A percentile compares a stretch with the other conserved stretches of the same genome.
These are phyloP conservation scores for Trialeurodes vaporariorum DNA, from an alignment of 1,140 invertebrate genomes.

Conservation along the genomic window DNA sequence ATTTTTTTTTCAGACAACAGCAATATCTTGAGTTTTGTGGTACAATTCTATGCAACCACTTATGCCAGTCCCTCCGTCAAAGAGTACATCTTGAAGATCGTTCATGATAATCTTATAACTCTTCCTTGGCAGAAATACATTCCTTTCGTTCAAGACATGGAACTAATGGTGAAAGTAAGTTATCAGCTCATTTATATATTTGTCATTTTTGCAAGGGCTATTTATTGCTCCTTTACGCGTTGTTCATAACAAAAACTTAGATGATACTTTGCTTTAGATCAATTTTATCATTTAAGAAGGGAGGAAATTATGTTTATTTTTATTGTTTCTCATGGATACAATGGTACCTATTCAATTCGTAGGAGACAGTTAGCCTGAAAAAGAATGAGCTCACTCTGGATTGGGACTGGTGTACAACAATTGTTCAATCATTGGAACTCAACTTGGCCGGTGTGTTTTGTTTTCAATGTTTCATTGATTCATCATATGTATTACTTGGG, in stretches of 20 bases:
- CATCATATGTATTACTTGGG: no score
- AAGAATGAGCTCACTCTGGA: no score
- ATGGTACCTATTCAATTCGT: neutral
- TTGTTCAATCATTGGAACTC: no score
- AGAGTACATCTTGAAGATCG: conserved; percentile 50
- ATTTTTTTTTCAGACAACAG: conserved; percentile 34
- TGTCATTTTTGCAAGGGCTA: neutral
- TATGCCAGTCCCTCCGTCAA: conserved; percentile 53
- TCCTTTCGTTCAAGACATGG: conserved; percentile 53
- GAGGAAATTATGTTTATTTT: neutral
- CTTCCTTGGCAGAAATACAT: conserved; percentile 61
- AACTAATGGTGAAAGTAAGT: conserved; percentile 54
- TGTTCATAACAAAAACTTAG: neutral
- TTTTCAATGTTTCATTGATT: no score
- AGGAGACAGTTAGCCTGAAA: neutral
- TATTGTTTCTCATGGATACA: neutral
- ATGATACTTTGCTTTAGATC: neutral
- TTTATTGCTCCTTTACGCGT: neutral
- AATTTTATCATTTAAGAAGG: neutral
- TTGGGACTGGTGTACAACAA: no score
- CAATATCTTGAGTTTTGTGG: conserved; percentile 49
- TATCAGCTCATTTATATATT: neutral
- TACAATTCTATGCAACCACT: conserved; percentile 59
- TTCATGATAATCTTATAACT: conserved; percentile 50
- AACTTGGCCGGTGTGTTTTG: no score